A percentile compares a stretch with the other conserved stretches of the same genome.
phyloP scores from a whole-genome alignment of 1,140 invertebrate genomes.

The Tetramorium parvispinum region DNA sequence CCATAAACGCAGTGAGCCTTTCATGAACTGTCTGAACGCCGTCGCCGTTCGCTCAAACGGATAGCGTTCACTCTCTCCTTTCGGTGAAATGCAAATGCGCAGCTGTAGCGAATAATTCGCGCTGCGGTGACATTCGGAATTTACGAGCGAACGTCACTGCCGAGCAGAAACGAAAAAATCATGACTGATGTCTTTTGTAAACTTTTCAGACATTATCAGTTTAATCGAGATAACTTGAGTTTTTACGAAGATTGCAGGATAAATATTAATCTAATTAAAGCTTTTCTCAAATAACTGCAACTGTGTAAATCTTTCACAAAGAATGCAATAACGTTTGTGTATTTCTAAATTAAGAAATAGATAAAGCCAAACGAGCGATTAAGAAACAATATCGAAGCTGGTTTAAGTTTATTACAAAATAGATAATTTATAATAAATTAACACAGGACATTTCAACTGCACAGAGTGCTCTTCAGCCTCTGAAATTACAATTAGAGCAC shows the following conservation, averaged over 20 bases:
- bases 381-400: no score
- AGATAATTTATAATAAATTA: no score
- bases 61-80: constrained; percentile 2
- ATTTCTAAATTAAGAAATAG: no score
- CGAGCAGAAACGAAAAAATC: neutral
- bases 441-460: no score
- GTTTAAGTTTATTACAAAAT: no score
- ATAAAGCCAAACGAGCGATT: no score
- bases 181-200: neutral
- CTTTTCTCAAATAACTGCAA: neutral
- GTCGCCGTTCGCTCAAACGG: neutral
- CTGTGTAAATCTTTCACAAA: neutral
- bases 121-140: constrained; percentile 15
- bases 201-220: neutral
- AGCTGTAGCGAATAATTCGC: neutral
- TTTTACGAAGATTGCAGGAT: neutral
- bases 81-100: constrained; percentile 50
- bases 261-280: constrained; percentile 5
- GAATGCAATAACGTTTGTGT: neutral
- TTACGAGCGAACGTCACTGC: neutral
- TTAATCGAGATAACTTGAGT: neutral
- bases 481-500: no score
- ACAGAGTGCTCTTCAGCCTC: no score
- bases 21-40: constrained; percentile 61
- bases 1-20: constrained; percentile 65